Conservation (phyloP, 2,113 vertebrate genomes). For the Calypte anna region DNA sequence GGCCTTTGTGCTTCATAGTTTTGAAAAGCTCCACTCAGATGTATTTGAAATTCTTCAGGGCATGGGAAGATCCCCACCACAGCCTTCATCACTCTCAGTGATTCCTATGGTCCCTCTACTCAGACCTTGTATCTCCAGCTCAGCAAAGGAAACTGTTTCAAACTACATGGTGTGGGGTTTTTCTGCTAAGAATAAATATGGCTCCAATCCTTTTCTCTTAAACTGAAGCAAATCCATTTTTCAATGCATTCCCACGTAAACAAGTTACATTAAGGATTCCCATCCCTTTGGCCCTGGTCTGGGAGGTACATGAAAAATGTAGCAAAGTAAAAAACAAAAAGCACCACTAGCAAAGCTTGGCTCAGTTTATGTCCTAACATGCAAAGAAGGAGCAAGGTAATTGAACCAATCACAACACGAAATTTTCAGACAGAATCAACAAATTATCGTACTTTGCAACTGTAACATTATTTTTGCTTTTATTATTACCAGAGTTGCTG, state of each 20-base stretch:
- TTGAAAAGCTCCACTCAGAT: not conserved
- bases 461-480: constrained; percentile 16
- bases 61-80: not conserved
- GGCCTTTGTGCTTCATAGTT: not conserved
- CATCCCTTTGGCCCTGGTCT: not conserved
- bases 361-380: not conserved
- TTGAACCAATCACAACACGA: not conserved
- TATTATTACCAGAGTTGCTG: not conserved
- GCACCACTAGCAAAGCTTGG: not conserved
- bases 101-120: not conserved
- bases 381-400: not conserved
- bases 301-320: not conserved
- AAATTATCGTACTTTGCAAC: not conserved
- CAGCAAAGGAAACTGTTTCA: too few species aligned
- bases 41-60: not conserved
- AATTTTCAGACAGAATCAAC: not conserved
- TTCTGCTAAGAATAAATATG: not conserved
- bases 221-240: constrained; percentile 10
- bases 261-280: not conserved
- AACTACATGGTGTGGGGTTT: too few species aligned
- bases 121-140: not conserved
- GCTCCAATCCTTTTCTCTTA: not conserved
- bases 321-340: not conserved
- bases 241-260: not conserved
- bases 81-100: not conserved